These are phyloP conservation scores for Zaprionus nigranus DNA, from an alignment of 1,140 invertebrate genomes.

Conservation along the genomic window DNA sequence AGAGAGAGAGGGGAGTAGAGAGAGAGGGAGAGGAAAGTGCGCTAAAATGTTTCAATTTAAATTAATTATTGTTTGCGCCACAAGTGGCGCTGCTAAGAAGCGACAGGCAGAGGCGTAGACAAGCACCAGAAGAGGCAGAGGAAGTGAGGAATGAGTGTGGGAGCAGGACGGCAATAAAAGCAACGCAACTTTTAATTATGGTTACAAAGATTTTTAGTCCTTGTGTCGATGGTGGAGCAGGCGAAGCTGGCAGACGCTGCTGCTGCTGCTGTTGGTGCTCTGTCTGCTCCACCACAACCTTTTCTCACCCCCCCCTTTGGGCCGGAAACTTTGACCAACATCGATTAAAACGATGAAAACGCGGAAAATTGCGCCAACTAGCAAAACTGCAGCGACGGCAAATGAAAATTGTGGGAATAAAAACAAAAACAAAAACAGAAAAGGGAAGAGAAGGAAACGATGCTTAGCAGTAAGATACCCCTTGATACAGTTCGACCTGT, in stretches of 20 bases:
- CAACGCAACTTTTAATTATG: slow-evolving; percentile 80
- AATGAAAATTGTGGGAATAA: slow-evolving; percentile 70
- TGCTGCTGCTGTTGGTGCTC: slow-evolving; percentile 8
- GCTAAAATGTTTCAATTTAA: slow-evolving; percentile 83
- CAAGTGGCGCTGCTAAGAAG: slow-evolving; percentile 58
- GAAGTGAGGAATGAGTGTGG: not conserved
- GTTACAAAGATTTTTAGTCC: slow-evolving; percentile 81
- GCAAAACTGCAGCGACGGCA: slow-evolving; percentile 76
- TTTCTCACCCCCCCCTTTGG: not conserved
- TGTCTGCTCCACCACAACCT: not conserved
- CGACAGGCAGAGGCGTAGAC: slow-evolving; percentile 1
- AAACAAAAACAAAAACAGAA: slow-evolving; percentile 24
- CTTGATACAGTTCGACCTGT: too few relatives aligned
- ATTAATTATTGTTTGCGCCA: slow-evolving; percentile 82
- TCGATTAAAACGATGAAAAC: slow-evolving; percentile 83
- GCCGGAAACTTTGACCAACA: slow-evolving; percentile 76
- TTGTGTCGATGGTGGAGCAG: slow-evolving; percentile 62
- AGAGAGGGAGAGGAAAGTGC: slow-evolving; percentile 11
- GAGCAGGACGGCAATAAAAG: slow-evolving; percentile 30
- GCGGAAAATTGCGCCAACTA: slow-evolving; percentile 81
- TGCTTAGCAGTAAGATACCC: not conserved
- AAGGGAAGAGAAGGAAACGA: not conserved
- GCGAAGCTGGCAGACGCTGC: slow-evolving; percentile 18
- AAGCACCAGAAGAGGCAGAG: not conserved
- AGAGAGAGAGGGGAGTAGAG: not conserved